Conservation (phyloP, 2,113 vertebrate genomes). For the Pedetes capensis region DNA sequence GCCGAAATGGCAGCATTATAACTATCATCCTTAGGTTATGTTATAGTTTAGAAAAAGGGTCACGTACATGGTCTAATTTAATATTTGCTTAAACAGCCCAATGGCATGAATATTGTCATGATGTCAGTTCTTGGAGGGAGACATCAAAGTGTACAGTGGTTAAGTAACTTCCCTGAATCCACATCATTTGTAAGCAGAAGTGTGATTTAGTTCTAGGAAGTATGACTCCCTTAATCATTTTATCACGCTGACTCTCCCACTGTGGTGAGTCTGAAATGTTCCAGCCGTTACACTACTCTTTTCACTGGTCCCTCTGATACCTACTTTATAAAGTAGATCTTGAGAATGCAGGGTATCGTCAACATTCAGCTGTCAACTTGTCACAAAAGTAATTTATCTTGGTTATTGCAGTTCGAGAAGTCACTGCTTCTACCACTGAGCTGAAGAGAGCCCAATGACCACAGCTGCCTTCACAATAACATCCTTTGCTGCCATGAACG, state of each 20-base stretch:
- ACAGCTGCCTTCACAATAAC: not conserved
- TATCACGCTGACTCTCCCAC: not conserved
- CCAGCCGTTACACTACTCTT: not conserved
- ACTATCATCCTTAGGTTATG: not conserved
- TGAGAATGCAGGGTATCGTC: not conserved
- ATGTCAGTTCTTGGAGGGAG: not conserved
- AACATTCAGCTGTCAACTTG: conserved; percentile 31
- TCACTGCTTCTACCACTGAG: not conserved
- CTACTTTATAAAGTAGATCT: not conserved
- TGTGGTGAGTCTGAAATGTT: not conserved
- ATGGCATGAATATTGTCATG: not conserved
- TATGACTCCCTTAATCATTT: not conserved
- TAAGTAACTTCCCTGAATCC: not conserved
- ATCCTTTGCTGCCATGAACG: not conserved
- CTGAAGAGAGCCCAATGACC: not conserved
- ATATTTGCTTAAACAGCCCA: not conserved
- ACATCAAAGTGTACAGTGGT: not conserved
- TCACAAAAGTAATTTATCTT: conserved; percentile 39
- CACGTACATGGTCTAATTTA: not conserved
- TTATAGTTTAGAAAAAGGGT: conserved; percentile 36
- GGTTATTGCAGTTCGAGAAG: not conserved
- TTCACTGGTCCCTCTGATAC: not conserved
- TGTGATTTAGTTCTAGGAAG: not conserved
- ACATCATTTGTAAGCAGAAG: not conserved
- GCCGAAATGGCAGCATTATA: not conserved